Evolutionary conservation across 2,113 vertebrate species (phyloP).

Genomic region (Gymnarchus niloticus): DNA sequence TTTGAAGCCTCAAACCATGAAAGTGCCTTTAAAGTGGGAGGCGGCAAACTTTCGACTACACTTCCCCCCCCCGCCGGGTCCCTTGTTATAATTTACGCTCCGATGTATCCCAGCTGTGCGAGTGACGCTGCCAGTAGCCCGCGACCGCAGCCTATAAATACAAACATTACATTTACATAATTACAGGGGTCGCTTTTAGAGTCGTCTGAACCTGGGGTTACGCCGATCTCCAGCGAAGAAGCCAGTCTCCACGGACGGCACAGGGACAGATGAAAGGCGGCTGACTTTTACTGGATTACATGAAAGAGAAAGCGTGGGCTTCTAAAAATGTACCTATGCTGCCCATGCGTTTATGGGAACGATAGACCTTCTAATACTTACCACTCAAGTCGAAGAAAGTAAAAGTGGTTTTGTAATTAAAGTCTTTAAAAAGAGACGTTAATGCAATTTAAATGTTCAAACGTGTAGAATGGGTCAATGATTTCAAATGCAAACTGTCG

Average conservation of each 20-base stretch:
- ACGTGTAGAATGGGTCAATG: background rate
- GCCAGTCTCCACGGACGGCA: slow-evolving; percentile 42
- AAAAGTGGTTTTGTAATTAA: background rate
- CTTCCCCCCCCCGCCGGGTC: slow-evolving; percentile 32
- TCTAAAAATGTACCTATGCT: background rate
- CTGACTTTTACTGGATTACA: slow-evolving; percentile 28
- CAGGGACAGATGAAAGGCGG: slow-evolving; percentile 53
- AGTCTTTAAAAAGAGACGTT: background rate
- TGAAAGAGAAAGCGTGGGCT: background rate
- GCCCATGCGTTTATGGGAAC: background rate
- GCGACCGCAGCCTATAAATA: slow-evolving; percentile 87
- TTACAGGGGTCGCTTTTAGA: slow-evolving; percentile 76
- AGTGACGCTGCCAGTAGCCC: slow-evolving; percentile 68
- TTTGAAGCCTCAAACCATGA: background rate
- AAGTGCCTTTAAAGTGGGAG: background rate
- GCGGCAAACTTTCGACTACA: background rate
- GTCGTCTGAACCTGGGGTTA: slow-evolving; percentile 66
- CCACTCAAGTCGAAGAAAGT: background rate
- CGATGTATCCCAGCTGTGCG: slow-evolving; percentile 78
- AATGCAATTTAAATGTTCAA: background rate
- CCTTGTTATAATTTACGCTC: slow-evolving; percentile 60
- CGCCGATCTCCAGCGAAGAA: slow-evolving; percentile 55
- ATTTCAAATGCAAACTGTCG: background rate
- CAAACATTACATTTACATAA: slow-evolving; percentile 85
- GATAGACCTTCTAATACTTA: background rate